These are phyloP conservation scores for Daktulosphaira vitifoliae DNA, from an alignment of 1,140 invertebrate species.

Conservation along the genomic window DNA sequence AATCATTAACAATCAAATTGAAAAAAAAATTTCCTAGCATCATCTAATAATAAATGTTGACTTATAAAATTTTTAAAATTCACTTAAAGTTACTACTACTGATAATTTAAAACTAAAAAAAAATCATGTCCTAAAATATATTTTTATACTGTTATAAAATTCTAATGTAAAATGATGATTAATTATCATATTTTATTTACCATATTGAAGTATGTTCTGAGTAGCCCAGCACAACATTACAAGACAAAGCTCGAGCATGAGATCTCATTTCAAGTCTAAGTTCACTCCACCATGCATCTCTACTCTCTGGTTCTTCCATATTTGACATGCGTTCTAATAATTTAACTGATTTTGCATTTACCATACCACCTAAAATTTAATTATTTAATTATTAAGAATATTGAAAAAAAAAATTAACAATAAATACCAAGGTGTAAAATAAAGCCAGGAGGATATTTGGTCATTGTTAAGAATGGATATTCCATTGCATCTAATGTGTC, in stretches of 20 bases:
- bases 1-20: too few relatives aligned
- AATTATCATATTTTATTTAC: constrained; percentile 54
- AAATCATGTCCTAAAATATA: too few relatives aligned
- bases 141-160: too few relatives aligned
- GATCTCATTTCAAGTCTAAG: constrained; percentile 86
- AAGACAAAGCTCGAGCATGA: constrained; percentile 78
- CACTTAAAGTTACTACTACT: too few relatives aligned
- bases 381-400: background rate
- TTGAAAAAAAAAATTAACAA: background rate
- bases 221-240: constrained; percentile 91
- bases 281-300: constrained; percentile 94
- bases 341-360: constrained; percentile 78
- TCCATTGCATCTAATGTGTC: constrained; percentile 75
- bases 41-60: too few relatives aligned
- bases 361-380: constrained; percentile 70
- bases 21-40: too few relatives aligned
- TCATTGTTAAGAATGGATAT: constrained; percentile 92
- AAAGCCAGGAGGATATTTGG: constrained; percentile 78
- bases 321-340: constrained; percentile 70
- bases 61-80: too few relatives aligned
- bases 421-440: constrained; percentile 72
- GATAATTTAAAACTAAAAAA: too few relatives aligned
- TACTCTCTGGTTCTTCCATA: constrained; percentile 76
- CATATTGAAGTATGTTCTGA: constrained; percentile 80
- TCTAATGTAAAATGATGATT: too few relatives aligned